These are phyloP conservation scores for Aricia artaxerxes DNA, from an alignment of 2,888 invertebrate species.

Conservation along the genomic window DNA sequence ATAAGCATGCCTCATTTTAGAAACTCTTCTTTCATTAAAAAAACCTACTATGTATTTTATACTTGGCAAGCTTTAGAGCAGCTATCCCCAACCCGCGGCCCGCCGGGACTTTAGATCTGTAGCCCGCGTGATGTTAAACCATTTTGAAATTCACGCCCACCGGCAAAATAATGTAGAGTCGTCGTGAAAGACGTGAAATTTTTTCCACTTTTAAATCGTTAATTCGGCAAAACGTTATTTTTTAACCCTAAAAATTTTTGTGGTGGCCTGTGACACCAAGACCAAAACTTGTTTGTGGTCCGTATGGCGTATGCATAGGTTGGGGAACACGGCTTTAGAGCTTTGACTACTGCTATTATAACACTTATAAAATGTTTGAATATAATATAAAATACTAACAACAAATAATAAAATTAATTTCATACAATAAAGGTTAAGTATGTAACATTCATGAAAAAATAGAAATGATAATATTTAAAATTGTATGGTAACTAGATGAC, in stretches of 20 bases:
- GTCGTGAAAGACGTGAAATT: too few species aligned
- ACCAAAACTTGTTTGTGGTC: too few species aligned
- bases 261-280: too few species aligned
- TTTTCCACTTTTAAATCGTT: too few species aligned
- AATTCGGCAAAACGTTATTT: too few species aligned
- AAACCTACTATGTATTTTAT: background rate
- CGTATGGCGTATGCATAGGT: too few species aligned
- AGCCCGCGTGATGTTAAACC: too few species aligned
- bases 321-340: background rate
- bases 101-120: too few species aligned
- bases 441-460: background rate
- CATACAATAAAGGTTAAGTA: background rate
- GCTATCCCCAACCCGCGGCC: too few species aligned
- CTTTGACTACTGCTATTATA: constrained; percentile 1
- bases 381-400: background rate
- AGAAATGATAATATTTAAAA: background rate
- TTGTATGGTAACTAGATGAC: background rate
- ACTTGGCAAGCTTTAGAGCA: background rate
- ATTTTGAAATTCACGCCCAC: too few species aligned
- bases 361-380: background rate
- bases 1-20: constrained; percentile 30
- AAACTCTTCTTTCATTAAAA: constrained; percentile 7
- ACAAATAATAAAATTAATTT: background rate
- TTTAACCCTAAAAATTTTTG: too few species aligned
- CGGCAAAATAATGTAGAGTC: too few species aligned